These are phyloP conservation scores for Cairina moschata DNA, from an alignment of 2,113 vertebrate genomes.

Conservation along the genomic window DNA sequence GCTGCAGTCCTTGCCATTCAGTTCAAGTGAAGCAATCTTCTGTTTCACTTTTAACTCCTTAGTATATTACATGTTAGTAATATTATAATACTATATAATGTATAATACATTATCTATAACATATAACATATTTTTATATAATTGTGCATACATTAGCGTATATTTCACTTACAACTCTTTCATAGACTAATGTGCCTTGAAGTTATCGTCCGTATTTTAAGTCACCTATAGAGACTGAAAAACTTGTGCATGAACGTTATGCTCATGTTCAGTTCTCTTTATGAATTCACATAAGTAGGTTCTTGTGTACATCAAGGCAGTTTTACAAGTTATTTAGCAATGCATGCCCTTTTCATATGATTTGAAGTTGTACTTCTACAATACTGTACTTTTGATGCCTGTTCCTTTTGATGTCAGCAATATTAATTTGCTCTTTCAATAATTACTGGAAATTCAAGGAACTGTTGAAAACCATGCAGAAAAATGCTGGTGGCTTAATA, in stretches of 20 bases:
- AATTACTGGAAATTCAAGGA: not conserved
- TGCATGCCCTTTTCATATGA: not conserved
- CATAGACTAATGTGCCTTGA: not conserved
- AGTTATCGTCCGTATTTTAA: not conserved
- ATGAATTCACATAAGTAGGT: not conserved
- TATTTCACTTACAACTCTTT: not conserved
- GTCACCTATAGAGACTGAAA: not conserved
- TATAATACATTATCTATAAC: not conserved
- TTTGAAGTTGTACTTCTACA: not conserved
- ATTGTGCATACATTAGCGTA: not conserved
- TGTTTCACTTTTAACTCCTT: not conserved
- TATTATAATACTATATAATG: not conserved
- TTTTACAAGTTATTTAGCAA: not conserved
- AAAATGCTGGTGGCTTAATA: not conserved
- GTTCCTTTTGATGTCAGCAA: not conserved
- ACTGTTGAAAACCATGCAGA: not conserved
- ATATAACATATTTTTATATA: not conserved
- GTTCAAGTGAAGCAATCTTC: not conserved
- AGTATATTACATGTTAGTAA: not conserved
- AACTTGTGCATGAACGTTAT: not conserved
- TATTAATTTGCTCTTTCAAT: not conserved
- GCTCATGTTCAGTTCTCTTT: not conserved
- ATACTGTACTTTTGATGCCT: not conserved
- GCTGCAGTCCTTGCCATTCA: not conserved
- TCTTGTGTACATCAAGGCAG: not conserved